Evolutionary conservation across 2,888 invertebrate species (phyloP), one percentile per base, ranked within the genome.

Genomic region (Malacosoma neustria): DNA sequence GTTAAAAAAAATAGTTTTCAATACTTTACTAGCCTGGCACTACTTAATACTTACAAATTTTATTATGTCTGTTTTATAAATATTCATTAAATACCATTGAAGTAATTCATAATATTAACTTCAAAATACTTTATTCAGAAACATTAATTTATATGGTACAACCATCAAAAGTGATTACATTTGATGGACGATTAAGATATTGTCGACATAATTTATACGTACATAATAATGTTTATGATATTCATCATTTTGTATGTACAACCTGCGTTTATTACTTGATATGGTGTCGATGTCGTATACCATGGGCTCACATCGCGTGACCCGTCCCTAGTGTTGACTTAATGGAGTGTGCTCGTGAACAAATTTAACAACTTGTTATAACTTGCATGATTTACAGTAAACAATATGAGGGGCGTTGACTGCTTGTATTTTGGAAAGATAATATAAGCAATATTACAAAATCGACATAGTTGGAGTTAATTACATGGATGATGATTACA

Each of bases 251-350:
- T 35, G 35, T 39, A 29, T 33, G 33, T 34, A 7, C 9, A 22
- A 22, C 22, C 22, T 22, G 22, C 9, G 22, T 7, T 39, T 32
- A 41, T 32, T 38, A 35, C 39, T 43, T 38, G 39, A 31, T 11
- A 14, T 35, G 40, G 30, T 40, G 38, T 33, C 32, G 41, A 22
- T 41, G 38, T 50, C 54, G 61, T 67, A 63, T 64, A 59, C 61
- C 71, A 74, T 66, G 61, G 57, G 9, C 3, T 40, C 33, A 39
- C 52, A 51, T 40, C 45, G 42, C 46, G 48, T 64, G 62, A 79
- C 70, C 79, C 80, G 80, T 56, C 54, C 56, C 58, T 39, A 52
- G 67, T 75, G 72, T 79, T 76, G 76, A 72, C 72, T 77, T 79
- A 76, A 81, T 80, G 72, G 76, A 76, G 77, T 73, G 71, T 73